Percentiles rank a stretch among this genome's conserved stretches.
Conservation (phyloP, 1,140 invertebrate species). For the Cherax quadricarinatus region DNA sequence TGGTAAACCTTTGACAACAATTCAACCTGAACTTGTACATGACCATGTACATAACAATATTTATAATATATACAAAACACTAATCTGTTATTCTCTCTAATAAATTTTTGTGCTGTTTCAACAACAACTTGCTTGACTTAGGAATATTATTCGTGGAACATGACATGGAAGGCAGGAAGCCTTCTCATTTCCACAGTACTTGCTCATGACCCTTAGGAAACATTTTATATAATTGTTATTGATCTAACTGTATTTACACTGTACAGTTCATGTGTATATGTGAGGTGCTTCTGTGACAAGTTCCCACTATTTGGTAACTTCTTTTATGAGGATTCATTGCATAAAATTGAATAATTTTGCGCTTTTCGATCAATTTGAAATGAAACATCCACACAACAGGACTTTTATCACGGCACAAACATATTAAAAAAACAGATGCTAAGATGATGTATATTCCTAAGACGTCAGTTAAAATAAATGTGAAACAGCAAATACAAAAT, state of each 20-base stretch:
- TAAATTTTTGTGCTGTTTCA: slow-evolving; percentile 58
- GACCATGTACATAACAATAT: slow-evolving; percentile 59
- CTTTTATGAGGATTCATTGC: background rate
- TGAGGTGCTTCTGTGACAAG: slow-evolving; percentile 15
- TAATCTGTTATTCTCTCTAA: slow-evolving; percentile 45
- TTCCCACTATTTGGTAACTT: background rate
- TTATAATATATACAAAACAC: slow-evolving; percentile 54
- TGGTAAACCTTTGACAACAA: slow-evolving; percentile 51
- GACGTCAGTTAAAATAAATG: slow-evolving; percentile 7
- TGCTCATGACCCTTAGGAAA: background rate
- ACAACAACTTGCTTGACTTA: slow-evolving; percentile 61
- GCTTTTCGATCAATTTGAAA: background rate
- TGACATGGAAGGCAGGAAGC: background rate
- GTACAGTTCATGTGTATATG: slow-evolving; percentile 10
- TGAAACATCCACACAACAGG: background rate
- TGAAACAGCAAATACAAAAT: background rate
- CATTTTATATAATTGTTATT: slow-evolving; percentile 19
- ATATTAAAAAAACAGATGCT: background rate
- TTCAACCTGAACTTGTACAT: slow-evolving; percentile 65
- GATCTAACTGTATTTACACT: slow-evolving; percentile 37
- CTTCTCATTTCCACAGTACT: slow-evolving; percentile 11
- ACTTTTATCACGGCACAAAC: slow-evolving; percentile 8
- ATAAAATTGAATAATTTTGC: background rate
- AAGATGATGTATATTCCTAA: slow-evolving; percentile 47
- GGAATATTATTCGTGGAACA: slow-evolving; percentile 35